Conservation (phyloP, 2,113 vertebrate genomes). For the Phrynosoma blainvillii region DNA sequence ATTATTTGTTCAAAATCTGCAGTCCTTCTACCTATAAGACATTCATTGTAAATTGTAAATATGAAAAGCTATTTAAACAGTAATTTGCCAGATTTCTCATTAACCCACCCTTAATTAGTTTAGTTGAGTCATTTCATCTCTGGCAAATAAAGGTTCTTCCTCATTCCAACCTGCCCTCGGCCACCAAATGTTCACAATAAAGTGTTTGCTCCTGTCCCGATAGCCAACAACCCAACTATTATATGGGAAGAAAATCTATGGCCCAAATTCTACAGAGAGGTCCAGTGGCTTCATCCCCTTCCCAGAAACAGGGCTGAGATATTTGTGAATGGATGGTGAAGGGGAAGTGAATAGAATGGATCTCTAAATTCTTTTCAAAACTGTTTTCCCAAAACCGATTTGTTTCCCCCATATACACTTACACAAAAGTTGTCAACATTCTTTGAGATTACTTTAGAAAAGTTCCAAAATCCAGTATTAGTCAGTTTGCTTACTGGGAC, state of each 20-base stretch:
- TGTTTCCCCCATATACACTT: not conserved
- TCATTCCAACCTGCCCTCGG: not conserved
- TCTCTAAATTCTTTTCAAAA: too few species aligned
- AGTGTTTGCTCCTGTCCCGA: not conserved
- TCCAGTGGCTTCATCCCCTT: not conserved
- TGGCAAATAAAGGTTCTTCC: accelerated
- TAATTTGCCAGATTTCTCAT: not conserved
- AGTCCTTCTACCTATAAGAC: not conserved
- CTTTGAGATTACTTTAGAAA: not conserved
- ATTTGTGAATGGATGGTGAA: not conserved
- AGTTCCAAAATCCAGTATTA: not conserved
- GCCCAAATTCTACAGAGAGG: not conserved
- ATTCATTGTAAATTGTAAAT: not conserved
- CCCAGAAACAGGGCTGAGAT: too few species aligned
- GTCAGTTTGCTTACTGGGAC: too few species aligned
- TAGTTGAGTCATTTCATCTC: not conserved
- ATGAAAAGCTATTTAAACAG: not conserved
- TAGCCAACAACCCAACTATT: not conserved
- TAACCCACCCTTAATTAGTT: not conserved
- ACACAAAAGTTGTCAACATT: not conserved
- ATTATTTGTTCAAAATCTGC: accelerated
- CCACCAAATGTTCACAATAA: not conserved
- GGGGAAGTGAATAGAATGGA: too few species aligned
- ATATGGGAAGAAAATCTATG: not conserved
- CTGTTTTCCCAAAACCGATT: too few species aligned